Base-by-base conservation (phyloP, 2,113 vertebrate genomes). In the Pseudorasbora parva region DNA sequence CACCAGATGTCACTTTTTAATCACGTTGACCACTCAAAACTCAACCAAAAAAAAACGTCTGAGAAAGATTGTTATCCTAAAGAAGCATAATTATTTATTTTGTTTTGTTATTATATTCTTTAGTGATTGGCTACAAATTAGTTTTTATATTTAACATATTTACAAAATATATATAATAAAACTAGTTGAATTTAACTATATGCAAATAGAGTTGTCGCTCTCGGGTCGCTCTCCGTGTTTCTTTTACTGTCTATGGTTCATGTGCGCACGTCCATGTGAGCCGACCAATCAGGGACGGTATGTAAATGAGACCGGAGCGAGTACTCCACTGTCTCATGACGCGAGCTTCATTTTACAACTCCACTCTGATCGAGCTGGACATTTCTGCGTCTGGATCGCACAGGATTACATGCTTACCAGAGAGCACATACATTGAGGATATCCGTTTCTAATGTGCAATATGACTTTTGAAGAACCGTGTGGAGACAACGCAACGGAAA, bases 391-490 rank as follows among this genome's bases (percentile, higher is more conserved):
- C 72, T 21, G 8, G 8, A 30, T 10, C 1, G 15, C 47, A 21
- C 25, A 33, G 77, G 82, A 81, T 69, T 25, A 84, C 77, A n/a
- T 60, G 54, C 73, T n/a, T 54, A n/a, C 11, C 25, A 54, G 69
- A 19, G 45, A 30, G 62, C 15, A 54, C 10, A 47, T 56, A 80
- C 45, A n/a, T 60, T 43, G 77, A 73, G 78, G 86, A 82, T 81
- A 82, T 78, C 60, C 23, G 30, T 25, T 41, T 51, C 79, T 87
- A 88, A 92, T 93, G 92, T 93, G 92, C 93, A 95, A 93, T 87
- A 95, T 95, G 94, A 94, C 94, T 91, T 93, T 94, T 87, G 94
- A 95, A 49, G 94, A 95, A 84, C 89, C 88, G 41, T 83, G 88
- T 82, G 93, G 92, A 88, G 94, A 94, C 8, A 91, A 91, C 80